Percentiles rank a stretch among this genome's conserved stretches.
phyloP scores from a whole-genome alignment of 2,113 vertebrate species.

The Rallus limicola region DNA sequence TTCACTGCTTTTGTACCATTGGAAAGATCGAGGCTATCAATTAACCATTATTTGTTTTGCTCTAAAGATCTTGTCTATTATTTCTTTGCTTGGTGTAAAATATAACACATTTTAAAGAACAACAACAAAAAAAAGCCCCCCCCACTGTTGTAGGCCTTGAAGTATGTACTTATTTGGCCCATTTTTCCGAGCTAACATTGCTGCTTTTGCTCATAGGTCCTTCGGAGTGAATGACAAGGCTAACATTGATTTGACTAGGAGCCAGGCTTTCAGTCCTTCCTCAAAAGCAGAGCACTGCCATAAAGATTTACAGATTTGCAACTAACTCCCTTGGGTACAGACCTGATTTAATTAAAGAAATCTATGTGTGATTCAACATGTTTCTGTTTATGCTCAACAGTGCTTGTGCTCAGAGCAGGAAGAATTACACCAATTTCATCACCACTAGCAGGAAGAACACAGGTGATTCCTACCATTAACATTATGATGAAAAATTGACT shows the following conservation, averaged over 20 bases:
- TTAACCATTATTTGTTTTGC: not conserved
- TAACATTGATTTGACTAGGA: not conserved
- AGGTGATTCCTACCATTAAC: not conserved
- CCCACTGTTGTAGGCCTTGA: not conserved
- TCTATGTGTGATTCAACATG: not conserved
- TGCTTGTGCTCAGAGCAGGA: not conserved
- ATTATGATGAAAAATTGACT: not conserved
- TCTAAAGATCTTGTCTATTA: not conserved
- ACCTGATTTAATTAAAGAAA: not conserved
- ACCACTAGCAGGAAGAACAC: not conserved
- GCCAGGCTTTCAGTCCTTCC: not conserved
- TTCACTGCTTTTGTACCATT: not conserved
- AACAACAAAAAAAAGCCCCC: not conserved
- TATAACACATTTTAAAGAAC: not conserved
- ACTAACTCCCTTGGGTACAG: not conserved
- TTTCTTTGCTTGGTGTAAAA: not conserved
- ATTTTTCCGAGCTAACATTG: not conserved
- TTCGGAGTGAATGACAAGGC: not conserved
- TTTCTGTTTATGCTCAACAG: not conserved
- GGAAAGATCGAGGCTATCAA: not conserved
- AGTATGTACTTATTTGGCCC: not conserved
- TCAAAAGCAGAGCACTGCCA: not conserved
- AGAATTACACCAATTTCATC: not conserved
- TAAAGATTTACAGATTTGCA: not conserved
- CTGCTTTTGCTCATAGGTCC: not conserved